A percentile compares a stretch with the other conserved stretches of the same genome.
Evolutionary conservation across 2,888 invertebrate species (phyloP).

Genomic region (Drosophila tripunctata): DNA sequence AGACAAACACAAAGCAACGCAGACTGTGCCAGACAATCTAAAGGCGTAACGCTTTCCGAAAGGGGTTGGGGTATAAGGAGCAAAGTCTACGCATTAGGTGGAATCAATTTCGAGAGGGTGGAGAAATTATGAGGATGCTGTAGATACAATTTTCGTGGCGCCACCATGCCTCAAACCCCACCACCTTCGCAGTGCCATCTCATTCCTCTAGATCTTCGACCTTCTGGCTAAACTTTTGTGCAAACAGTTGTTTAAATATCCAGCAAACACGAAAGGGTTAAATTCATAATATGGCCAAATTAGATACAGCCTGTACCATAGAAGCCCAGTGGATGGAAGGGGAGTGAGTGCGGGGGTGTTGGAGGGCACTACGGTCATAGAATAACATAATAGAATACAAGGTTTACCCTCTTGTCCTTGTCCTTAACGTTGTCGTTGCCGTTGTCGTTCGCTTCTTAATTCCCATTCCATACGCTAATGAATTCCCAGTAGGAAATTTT

Average conservation of each 20-base stretch:
- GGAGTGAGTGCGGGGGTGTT: not conserved
- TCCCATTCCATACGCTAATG: conserved; percentile 62
- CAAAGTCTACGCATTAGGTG: conserved; percentile 57
- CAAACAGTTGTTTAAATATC: conserved; percentile 80
- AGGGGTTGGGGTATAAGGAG: not conserved
- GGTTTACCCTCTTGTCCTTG: conserved; percentile 20
- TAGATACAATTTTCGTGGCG: conserved; percentile 32
- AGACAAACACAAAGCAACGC: conserved; percentile 36
- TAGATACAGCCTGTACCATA: conserved; percentile 59
- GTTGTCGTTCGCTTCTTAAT: conserved; percentile 11
- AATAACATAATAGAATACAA: conserved; percentile 72
- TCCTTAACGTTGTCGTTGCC: conserved; percentile 12
- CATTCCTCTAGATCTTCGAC: conserved; percentile 40
- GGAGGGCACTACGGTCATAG: conserved; percentile 49
- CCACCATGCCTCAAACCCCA: not conserved
- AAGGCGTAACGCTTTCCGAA: not conserved
- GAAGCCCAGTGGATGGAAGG: not conserved
- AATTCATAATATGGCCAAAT: conserved; percentile 80
- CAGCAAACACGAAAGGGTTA: conserved; percentile 79
- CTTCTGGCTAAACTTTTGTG: conserved; percentile 78
- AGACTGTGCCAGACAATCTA: conserved; percentile 48
- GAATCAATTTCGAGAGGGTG: conserved; percentile 64
- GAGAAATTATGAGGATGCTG: conserved; percentile 70
- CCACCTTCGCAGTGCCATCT: not conserved
- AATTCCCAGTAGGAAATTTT: conserved; percentile 78